A percentile compares a stretch with the other conserved stretches of the same genome.
Evolutionary conservation across 2,113 vertebrate genomes (phyloP).

Genomic region (Cyanistes caeruleus): DNA sequence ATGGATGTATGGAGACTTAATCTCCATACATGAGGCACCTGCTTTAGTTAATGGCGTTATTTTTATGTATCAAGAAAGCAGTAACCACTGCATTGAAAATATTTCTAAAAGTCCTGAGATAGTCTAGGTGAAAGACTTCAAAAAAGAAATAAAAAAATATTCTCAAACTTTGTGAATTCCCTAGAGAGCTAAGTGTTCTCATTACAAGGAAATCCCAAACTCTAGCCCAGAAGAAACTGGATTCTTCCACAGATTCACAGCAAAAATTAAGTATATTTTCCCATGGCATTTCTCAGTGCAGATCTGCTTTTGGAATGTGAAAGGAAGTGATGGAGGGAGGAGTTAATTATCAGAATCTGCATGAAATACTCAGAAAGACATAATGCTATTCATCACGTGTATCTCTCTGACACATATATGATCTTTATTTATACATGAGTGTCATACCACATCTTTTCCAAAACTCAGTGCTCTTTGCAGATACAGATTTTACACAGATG

Average conservation of each 20-base stretch:
- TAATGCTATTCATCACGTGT: background rate
- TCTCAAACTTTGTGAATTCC: background rate
- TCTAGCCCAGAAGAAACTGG: background rate
- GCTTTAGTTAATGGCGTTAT: background rate
- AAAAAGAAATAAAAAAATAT: background rate
- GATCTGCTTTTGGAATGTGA: background rate
- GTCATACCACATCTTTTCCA: background rate
- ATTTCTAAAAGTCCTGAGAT: background rate
- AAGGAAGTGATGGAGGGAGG: background rate
- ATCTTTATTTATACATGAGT: background rate
- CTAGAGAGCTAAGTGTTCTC: background rate
- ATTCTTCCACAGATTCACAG: background rate
- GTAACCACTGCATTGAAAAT: background rate
- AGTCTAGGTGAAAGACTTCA: background rate
- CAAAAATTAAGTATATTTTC: background rate
- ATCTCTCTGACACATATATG: background rate
- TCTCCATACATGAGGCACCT: background rate
- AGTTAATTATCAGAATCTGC: background rate
- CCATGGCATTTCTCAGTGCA: background rate
- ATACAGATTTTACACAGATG: background rate
- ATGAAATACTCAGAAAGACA: background rate
- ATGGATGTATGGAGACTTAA: background rate
- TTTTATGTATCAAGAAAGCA: background rate
- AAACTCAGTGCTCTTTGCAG: background rate
- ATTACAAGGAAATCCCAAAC: background rate